Evolutionary conservation across 2,888 invertebrate genomes (phyloP).

Genomic region (Protula sp.): DNA sequence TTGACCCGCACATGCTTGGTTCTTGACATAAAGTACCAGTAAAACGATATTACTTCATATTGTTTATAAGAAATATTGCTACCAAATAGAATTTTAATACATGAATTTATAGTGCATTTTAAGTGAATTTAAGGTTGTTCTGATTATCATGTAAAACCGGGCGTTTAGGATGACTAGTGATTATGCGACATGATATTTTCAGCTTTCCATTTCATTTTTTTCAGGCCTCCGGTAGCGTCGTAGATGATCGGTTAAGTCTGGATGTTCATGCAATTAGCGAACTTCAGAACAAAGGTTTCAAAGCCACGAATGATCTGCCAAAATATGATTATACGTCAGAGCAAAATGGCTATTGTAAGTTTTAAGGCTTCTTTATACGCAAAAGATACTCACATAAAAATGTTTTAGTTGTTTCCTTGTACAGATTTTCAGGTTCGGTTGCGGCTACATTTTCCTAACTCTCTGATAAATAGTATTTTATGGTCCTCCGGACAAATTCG

Average conservation of each 20-base stretch:
- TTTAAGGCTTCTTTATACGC: background rate
- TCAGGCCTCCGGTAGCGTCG: constrained; percentile 77
- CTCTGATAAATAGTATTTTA: background rate
- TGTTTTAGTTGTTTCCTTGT: background rate
- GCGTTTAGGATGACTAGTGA: too few species aligned
- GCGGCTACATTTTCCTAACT: background rate
- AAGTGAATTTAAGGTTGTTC: too few species aligned
- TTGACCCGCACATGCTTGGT: too few species aligned
- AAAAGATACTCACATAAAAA: too few species aligned
- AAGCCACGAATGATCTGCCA: constrained; percentile 80
- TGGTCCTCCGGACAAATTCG: background rate
- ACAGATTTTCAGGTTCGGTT: background rate
- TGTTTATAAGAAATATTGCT: too few species aligned
- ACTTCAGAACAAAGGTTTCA: constrained; percentile 68
- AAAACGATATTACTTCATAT: too few species aligned
- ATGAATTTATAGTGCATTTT: too few species aligned
- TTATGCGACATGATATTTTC: too few species aligned
- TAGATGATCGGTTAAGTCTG: constrained; percentile 78
- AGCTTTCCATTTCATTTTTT: too few species aligned
- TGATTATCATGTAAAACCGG: too few species aligned
- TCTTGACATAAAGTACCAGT: too few species aligned
- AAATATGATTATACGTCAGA: constrained; percentile 81
- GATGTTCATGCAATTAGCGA: constrained; percentile 94
- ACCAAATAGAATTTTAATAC: too few species aligned
- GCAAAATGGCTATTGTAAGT: constrained; percentile 66